A percentile compares a stretch with the other conserved stretches of the same genome.
Conservation (phyloP, 2,797 vertebrate species). For the Glossophaga mutica region DNA sequence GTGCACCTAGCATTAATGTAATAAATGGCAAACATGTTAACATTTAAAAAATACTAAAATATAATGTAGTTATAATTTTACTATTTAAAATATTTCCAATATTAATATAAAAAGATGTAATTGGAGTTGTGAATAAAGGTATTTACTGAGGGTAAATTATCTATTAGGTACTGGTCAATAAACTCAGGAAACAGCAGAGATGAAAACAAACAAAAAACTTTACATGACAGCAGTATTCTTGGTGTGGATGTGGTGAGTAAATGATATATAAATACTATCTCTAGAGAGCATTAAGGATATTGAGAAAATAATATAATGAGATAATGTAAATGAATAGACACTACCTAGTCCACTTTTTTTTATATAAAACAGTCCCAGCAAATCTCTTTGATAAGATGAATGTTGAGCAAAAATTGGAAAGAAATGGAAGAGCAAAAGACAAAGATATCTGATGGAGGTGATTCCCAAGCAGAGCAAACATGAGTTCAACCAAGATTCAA, state of each 20-base stretch:
- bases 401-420: not conserved
- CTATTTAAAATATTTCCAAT: not conserved
- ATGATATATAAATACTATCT: not conserved
- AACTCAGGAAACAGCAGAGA: not conserved
- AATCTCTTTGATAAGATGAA: not conserved
- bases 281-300: not conserved
- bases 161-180: not conserved
- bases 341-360: not conserved
- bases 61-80: not conserved
- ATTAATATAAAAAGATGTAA: not conserved
- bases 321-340: too few relatives aligned
- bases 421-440: not conserved
- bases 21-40: not conserved
- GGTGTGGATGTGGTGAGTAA: not conserved
- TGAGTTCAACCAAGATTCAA: not conserved
- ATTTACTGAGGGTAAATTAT: not conserved
- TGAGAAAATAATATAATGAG: not conserved
- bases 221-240: not conserved
- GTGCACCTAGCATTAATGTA: not conserved
- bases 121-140: not conserved
- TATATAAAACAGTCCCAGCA: not conserved
- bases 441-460: rapidly evolving
- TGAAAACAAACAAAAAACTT: not conserved
- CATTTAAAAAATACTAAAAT: not conserved
- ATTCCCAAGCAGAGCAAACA: not conserved